Evolutionary conservation across 92 coral and sea anemone genomes (phyloP), one percentile per base, ranked within the genome.

Genomic region (Porites cylindrica): DNA sequence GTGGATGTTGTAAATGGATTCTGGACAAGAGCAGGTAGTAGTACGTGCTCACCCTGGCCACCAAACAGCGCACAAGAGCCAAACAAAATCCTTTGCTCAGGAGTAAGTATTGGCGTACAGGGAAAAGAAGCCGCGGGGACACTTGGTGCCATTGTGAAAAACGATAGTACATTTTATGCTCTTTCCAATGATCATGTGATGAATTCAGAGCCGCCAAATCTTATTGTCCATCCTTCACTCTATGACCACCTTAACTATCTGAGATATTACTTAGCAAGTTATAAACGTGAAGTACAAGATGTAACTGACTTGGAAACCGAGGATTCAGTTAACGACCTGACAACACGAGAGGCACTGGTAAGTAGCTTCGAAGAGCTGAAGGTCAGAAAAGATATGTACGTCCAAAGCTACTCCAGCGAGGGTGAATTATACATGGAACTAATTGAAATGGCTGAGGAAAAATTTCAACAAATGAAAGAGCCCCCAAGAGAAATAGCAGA

Each of bases 1-100:
- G 75, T 80, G 52, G 90, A 87, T 56, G 65, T 87, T 18, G 72
- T 87, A 56, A 73, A 87, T 7, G 90, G 90, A 38, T 87, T 78
- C 51, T 80, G 77, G 60, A 7, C 9, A 4, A 54, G 54, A 53
- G 7, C 64, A 1, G 6, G 16, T 21, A 23, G 24, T 23, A 0
- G 24, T 23, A 0, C 0, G 24, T 23, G 0, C 3, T n/a, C n/a
- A n/a, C n/a, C n/a, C n/a, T 21, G 21, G 51, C 14, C 14, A 20
- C 80, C 80, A 9, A 54, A 17, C 5, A 1, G 11, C 66, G 66
- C 80, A 24, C 66, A 76, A 2, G 10, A 66, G 51, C 84, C 24
- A 67, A 3, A 18, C 10, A 51, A 76, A 18, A 38, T 50, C 8
- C 65, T 85, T 11, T 66, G 52, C 16, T 19, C 26, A 16, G 90